Base-by-base conservation (phyloP, 2,797 vertebrate genomes). In the Tapirus indicus region DNA sequence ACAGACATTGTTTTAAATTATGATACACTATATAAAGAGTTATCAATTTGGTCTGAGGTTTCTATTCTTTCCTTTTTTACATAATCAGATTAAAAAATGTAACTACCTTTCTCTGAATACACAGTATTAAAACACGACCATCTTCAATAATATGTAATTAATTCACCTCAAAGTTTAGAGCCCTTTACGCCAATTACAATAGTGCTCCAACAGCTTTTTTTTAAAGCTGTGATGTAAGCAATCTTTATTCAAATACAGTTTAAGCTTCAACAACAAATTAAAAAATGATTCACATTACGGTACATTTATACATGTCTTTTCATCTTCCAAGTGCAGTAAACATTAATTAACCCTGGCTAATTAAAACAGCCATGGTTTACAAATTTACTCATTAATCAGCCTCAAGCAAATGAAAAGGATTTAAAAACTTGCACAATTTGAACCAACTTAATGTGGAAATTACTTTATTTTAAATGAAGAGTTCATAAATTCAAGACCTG, bases 271-370 rank as follows among this genome's bases (percentile, higher is more conserved):
- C 29, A 88, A 88, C 83, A 94, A 92, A 95, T 86, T 96, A 96
- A 97, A 94, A 96, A 97, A 94, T 92, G 87, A 97, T 78, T 89
- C 71, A 92, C 16, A 27, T 78, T 90, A 95, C 5, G 16, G 75
- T n/a, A 49, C 80, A 74, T 97, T 88, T 95, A 95, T 75, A 94
- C 29, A 52, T 72, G 92, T 90, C 79, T 97, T 97, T 97, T 98
- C 90, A 97, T 97, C 95, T 90, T 96, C 56, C 47, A 84, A 92
- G 84, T 44, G 47, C n/a, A 77, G 80, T 95, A 98, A 98, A 98
- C 95, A 98, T 91, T 97, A 97, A 98, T 98, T 98, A 98, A 97
- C 90, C 96, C 49, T 56, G 16, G 87, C 72, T 96, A 98, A 97
- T 98, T 97, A 96, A 92, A 96, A 72, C 93, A 97, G 94, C 60